These are phyloP conservation scores for Hippolais icterina DNA, from an alignment of 2,113 vertebrate genomes.

Conservation along the genomic window DNA sequence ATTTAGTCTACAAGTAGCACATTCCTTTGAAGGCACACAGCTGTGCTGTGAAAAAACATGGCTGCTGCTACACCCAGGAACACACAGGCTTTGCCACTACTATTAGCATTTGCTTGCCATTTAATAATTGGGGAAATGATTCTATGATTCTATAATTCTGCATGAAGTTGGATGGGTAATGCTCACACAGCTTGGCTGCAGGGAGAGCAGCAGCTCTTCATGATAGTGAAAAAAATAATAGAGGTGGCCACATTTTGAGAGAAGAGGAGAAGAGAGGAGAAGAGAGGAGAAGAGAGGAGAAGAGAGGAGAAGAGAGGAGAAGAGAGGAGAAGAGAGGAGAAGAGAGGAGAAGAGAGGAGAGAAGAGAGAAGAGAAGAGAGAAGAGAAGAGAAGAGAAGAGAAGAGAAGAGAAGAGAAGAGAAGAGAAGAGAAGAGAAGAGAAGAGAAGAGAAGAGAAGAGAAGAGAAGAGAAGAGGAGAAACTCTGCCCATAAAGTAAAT, in stretches of 20 bases:
- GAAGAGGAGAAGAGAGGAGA: not conserved
- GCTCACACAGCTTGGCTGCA: not conserved
- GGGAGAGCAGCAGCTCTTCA: not conserved
- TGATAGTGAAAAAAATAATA: not conserved
- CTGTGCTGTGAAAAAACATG: not conserved
- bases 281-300: no score
- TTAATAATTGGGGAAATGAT: not conserved
- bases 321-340: no score
- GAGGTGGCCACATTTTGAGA: not conserved
- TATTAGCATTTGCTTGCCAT: not conserved
- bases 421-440: not conserved
- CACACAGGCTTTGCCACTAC: not conserved
- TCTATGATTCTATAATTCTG: not conserved
- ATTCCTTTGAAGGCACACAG: not conserved
- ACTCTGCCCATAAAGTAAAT: not conserved
- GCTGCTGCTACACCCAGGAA: not conserved
- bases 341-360: no score
- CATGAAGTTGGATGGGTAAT: not conserved
- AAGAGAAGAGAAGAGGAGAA: not conserved
- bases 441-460: not conserved
- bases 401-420: not conserved
- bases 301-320: no score
- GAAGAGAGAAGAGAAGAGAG: no score
- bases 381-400: no score
- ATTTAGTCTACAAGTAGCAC: not conserved